Evolutionary conservation across 1,140 invertebrate genomes (phyloP), one percentile per base, ranked within the genome.

Genomic region (Orchesella cincta): DNA sequence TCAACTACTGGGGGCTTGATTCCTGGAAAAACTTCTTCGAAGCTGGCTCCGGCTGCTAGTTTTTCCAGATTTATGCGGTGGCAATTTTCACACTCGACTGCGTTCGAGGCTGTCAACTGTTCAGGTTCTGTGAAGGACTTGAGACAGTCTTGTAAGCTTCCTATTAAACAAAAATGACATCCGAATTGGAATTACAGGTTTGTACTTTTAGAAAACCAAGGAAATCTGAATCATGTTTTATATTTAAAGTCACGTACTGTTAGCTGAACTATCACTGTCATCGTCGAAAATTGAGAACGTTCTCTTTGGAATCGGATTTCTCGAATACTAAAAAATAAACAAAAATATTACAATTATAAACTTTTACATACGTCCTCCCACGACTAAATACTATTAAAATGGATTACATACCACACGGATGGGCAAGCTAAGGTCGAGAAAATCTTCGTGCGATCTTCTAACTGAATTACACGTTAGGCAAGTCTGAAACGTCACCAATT

Each of bases 401-500:
- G 57, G 5, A 18, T 62, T 20, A 73, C 80, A 75, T 75, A 81
- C 81, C n/a, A 80, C 77, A 35, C 81, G 91, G 12, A 98, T 91
- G 0, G 97, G 95, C 73, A 99, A 86, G 79, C 95, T 97, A 73
- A 99, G 88, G 87, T 99, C 97, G 72, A 98, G 87, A 85, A 99
- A 98, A 80, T 93, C 92, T 86, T 99, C 97, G 76, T 92, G 92
- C 20, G 93, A 88, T 83, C 94, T 91, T 0, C 94, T 96, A 8
- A 91, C 89, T 86, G 95, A 90, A 74, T 91, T 88, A 85, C 97
- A 98, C 71, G 94, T 92, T 82, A 95, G 90, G 86, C 96, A 98
- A 75, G 93, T 89, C 29, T 98, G 86, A 0, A 93, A 96, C 29
- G 94, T 97, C 0, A 97, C 92, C 8, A 98, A 87, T 81, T 93